Percentiles rank a stretch among this genome's conserved stretches.
These are phyloP conservation scores for Crematogaster levior DNA, from an alignment of 2,888 invertebrate species.

Conservation along the genomic window DNA sequence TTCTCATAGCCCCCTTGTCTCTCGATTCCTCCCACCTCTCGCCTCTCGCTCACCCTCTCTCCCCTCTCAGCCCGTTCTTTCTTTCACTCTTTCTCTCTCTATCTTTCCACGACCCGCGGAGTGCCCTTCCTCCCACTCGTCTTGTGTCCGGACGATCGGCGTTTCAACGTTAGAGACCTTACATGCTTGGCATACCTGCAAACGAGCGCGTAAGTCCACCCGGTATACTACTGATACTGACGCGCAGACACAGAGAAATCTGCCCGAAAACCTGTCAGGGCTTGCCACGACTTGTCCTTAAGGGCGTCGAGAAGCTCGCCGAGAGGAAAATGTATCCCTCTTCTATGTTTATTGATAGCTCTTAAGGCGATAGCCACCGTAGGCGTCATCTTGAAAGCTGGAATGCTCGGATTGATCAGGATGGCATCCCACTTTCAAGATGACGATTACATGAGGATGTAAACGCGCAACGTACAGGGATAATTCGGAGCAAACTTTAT, in stretches of 20 bases:
- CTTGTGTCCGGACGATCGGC: slow-evolving; percentile 61
- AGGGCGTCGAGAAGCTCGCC: too few species aligned
- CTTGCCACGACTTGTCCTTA: too few species aligned
- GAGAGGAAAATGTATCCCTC: background rate
- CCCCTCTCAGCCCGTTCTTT: slow-evolving; percentile 43
- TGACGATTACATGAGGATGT: slow-evolving; percentile 7
- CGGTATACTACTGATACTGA: slow-evolving; percentile 58
- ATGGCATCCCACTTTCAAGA: background rate
- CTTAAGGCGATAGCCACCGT: background rate
- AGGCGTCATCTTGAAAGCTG: background rate
- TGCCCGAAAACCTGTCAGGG: slow-evolving; percentile 58
- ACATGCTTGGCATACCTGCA: slow-evolving; percentile 76
- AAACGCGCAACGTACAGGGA: background rate
- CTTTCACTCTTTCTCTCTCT: slow-evolving; percentile 24
- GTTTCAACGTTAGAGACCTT: slow-evolving; percentile 73
- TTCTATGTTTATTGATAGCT: background rate
- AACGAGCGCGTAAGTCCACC: slow-evolving; percentile 72
- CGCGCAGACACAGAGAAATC: slow-evolving; percentile 61
- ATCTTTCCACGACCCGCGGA: slow-evolving; percentile 55
- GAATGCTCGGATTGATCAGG: background rate
- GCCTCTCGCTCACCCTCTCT: slow-evolving; percentile 29
- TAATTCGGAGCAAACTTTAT: background rate
- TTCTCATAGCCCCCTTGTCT: slow-evolving; percentile 39
- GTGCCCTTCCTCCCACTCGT: slow-evolving; percentile 73
- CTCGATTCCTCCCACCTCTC: slow-evolving; percentile 45